Base-by-base conservation (phyloP, 1,140 invertebrate genomes). In the Platorchestia sp. region DNA sequence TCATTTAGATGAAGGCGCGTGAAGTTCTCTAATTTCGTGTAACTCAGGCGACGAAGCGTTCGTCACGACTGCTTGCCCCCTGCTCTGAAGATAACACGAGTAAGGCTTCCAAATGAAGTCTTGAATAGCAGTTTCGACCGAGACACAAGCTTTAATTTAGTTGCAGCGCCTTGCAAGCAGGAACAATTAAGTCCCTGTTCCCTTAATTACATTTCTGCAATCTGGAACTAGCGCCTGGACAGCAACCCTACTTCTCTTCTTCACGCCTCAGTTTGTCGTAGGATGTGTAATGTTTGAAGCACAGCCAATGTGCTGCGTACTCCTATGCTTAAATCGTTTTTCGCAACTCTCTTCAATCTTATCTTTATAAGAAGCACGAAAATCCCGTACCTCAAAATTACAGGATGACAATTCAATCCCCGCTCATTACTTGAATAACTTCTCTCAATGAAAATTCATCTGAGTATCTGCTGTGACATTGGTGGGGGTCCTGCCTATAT, bases 191-290 rank as follows among this genome's bases (percentile, higher is more conserved):
- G 91, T 44, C 44, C 44, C 45, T 45, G 91, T 47, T 93, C 36
- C 91, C 91, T 93, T 93, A 47, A 93, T 93, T 93, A 93, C 91
- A 93, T 47, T 10, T 44, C 91, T 45, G 43, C 43, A 93, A 93
- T 93, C 91, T 47, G 41, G 41, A 90, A 45, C 87, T 90, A 90
- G 44, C 19, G 27, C 87, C 27, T 22, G 59, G 59, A 75, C 36
- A 75, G 59, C 59, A 22, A 1, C 14, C 59, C 27, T 36, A 27
- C 14, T 3, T 75, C 7, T 75, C 59, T 75, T 75, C 59, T 27
- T 75, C 59, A 75, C 59, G 3, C 59, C 59, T 75, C 59, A 75
- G 36, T 75, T 75, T 36, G 7, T 75, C 59, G 59, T 3, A 75
- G 59, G 59, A 75, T 75, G 27, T 75, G 59, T 27, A 75, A 36